phyloP scores from a whole-genome alignment of 1,140 invertebrate genomes.

The Nasonia giraulti region DNA sequence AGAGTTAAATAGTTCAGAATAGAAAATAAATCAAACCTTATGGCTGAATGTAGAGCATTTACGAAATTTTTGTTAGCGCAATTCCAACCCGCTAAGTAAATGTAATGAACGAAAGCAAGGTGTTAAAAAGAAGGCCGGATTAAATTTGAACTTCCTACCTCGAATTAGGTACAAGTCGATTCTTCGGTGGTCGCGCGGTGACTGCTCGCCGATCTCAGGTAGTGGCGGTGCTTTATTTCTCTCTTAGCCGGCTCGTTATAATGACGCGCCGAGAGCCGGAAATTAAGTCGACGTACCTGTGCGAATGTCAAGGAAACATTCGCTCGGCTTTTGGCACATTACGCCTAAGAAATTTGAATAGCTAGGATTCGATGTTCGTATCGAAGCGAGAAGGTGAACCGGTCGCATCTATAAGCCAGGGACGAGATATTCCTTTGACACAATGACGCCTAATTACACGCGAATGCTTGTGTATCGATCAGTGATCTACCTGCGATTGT shows the following conservation, averaged over 20 bases:
- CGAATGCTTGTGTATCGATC: too few relatives aligned
- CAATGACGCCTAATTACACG: neutral
- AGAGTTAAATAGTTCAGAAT: neutral
- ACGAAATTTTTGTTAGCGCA: too few relatives aligned
- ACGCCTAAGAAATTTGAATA: neutral
- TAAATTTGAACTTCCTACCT: constrained; percentile 5
- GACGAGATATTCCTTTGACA: neutral
- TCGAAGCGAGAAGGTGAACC: neutral
- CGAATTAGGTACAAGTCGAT: neutral
- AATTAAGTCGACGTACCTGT: constrained; percentile 45
- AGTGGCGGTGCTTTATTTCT: constrained; percentile 21
- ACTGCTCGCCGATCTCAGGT: constrained; percentile 41
- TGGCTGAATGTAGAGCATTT: too few relatives aligned
- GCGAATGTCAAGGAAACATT: constrained; percentile 49
- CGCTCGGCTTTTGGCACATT: neutral
- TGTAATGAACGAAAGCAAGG: too few relatives aligned
- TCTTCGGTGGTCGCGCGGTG: constrained; percentile 15
- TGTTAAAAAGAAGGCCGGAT: too few relatives aligned
- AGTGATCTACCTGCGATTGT: too few relatives aligned
- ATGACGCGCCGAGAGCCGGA: constrained; percentile 28
- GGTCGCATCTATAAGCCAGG: neutral
- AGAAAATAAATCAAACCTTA: neutral
- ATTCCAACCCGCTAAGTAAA: too few relatives aligned
- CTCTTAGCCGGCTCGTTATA: constrained; percentile 18
- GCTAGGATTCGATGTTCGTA: neutral